Evolutionary conservation across 2,888 invertebrate genomes (phyloP), one percentile per base, ranked within the genome.

Genomic region (Amphipoea lucens): DNA sequence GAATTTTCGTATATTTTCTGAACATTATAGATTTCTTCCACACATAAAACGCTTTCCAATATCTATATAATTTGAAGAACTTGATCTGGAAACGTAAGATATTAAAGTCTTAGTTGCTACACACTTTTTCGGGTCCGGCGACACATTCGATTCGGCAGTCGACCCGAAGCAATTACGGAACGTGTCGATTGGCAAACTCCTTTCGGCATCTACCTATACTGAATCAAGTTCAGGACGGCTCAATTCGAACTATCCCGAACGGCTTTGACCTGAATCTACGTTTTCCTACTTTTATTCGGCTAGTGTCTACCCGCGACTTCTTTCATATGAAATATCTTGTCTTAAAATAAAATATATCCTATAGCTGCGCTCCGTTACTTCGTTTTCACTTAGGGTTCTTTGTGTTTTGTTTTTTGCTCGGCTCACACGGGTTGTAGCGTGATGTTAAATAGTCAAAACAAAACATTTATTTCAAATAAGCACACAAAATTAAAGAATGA

Each of bases 1-100:
- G 97, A 1, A 98, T 97, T 40, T 96, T 95, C 57, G 95, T 96
- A 76, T 97, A 97, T 93, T 98, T 99, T 80, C 97, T 97, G 91
- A 97, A 98, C 63, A 97, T 95, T 51, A 99, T 97, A 29, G 98
- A 97, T 93, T 98, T 98, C 79, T 97, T 97, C 99, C 99, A 99
- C 0, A 98, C 97, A 90, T 98, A 98, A 93, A 98, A 98, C 0
- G 98, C 98, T 94, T 99, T 98, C 98, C 98, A 98, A 82, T 97
- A 96, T 23, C 98, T 97, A 91, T 98, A 98, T 51, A 97, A 95
- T 69, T 96, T 97, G 92, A 98, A 98, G 70, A 97, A 97, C 87
- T 97, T 98, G 69, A 98, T 98, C 97, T 97, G 93, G 68, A 83
- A 83, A 66, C 2, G 36, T 42, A n/a, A 29, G 4, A n/a, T 40